A percentile compares a stretch with the other conserved stretches of the same genome.
phyloP scores from a whole-genome alignment of 2,888 invertebrate genomes.

The Callinectes sapidus region DNA sequence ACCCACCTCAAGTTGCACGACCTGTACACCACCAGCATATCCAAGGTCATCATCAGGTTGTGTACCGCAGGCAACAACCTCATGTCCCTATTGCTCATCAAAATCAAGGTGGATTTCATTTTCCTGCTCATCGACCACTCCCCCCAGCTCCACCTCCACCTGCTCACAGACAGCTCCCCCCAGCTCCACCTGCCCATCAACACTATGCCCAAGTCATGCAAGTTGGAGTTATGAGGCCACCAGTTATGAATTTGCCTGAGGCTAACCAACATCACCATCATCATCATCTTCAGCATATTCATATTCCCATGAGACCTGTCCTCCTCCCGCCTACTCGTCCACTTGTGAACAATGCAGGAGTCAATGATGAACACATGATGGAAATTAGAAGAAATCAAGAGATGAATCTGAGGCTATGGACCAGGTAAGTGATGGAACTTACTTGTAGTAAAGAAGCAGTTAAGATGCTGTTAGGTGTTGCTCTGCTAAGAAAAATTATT shows the following conservation, averaged over 20 bases:
- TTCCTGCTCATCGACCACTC: not conserved
- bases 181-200: constrained; percentile 4
- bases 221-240: not conserved
- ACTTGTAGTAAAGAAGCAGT: not conserved
- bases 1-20: not conserved
- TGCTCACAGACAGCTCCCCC: not conserved
- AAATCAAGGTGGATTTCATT: not conserved
- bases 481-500: not conserved
- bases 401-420: not conserved
- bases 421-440: not conserved
- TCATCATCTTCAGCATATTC: constrained; percentile 9
- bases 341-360: not conserved
- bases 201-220: not conserved
- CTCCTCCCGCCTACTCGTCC: not conserved
- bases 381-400: not conserved
- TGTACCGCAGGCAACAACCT: not conserved
- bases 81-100: not conserved
- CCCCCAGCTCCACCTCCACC: not conserved
- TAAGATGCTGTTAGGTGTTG: not conserved
- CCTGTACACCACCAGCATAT: constrained; percentile 3
- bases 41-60: not conserved
- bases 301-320: not conserved
- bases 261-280: constrained; percentile 13
- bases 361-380: not conserved
- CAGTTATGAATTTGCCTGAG: not conserved